Percentiles rank a stretch among this genome's conserved stretches.
These are phyloP conservation scores for Lasioglossum leucozonium DNA, from an alignment of 2,888 invertebrate genomes.

Conservation along the genomic window DNA sequence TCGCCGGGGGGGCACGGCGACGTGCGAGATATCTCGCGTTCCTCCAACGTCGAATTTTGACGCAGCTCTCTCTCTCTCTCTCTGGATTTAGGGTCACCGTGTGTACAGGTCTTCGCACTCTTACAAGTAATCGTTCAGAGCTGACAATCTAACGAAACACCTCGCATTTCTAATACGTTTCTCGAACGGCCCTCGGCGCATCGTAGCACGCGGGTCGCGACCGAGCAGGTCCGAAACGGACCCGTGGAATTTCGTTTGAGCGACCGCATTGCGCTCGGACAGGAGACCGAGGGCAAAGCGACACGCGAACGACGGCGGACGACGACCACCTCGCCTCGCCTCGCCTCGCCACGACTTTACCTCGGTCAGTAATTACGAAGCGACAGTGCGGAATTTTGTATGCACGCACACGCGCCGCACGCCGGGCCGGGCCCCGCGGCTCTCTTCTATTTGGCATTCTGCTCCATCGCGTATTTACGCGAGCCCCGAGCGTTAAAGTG, in stretches of 20 bases:
- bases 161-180: not conserved
- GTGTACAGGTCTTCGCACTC: too few relatives aligned
- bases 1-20: not conserved
- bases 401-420: constrained; percentile 37
- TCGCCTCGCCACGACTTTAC: constrained; percentile 31
- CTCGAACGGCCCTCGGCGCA: not conserved
- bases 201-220: not conserved
- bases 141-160: too few relatives aligned
- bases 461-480: constrained; percentile 52
- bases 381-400: constrained; percentile 47
- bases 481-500: constrained; percentile 46
- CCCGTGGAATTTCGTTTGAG: constrained; percentile 51
- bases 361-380: constrained; percentile 61
- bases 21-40: not conserved
- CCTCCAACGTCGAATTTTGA: too few relatives aligned
- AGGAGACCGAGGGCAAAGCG: not conserved
- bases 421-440: not conserved
- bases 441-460: constrained; percentile 45
- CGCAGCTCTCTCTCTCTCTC: too few relatives aligned
- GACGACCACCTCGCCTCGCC: constrained; percentile 18
- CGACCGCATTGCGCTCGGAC: not conserved
- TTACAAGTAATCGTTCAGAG: too few relatives aligned
- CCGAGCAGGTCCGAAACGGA: not conserved
- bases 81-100: too few relatives aligned
- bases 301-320: not conserved